Evolutionary conservation across 1,140 invertebrate genomes (phyloP).

Genomic region (Anadara kagoshimensis): DNA sequence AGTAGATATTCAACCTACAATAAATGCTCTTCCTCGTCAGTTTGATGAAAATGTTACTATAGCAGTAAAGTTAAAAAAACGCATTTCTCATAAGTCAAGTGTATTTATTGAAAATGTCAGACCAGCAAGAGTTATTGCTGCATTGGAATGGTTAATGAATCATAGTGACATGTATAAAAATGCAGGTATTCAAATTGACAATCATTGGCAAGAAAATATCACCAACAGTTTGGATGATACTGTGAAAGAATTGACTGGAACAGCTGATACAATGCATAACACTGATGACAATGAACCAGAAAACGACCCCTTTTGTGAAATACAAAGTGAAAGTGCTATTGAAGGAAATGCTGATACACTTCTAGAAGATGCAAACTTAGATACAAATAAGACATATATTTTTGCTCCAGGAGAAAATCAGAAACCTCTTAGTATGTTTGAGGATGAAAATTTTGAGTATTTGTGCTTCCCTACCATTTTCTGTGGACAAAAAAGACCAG

Average conservation of each 20-base stretch:
- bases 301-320: constrained; percentile 15
- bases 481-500: constrained; percentile 32
- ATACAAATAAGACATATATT: constrained; percentile 4
- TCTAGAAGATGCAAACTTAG: constrained; percentile 8
- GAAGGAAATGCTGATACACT: constrained; percentile 32
- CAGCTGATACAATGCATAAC: not conserved
- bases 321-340: constrained; percentile 1
- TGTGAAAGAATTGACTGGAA: constrained; percentile 12
- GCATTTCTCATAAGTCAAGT: constrained; percentile 29
- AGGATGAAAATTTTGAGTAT: constrained; percentile 33
- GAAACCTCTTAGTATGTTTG: constrained; percentile 34
- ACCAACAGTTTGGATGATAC: constrained; percentile 1
- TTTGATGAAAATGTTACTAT: constrained; percentile 18
- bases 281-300: constrained; percentile 5
- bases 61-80: constrained; percentile 34
- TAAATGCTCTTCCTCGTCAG: constrained; percentile 30
- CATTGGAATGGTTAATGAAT: constrained; percentile 18
- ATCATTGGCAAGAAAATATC: constrained; percentile 16
- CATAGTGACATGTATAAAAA: constrained; percentile 28
- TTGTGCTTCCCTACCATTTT: constrained; percentile 44
- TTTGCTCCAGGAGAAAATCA: constrained; percentile 40
- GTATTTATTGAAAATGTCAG: constrained; percentile 32
- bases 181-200: constrained; percentile 8
- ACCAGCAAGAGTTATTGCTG: constrained; percentile 22
- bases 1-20: constrained; percentile 38